Evolutionary conservation across 2,797 vertebrate genomes (phyloP).

Genomic region (Oryzias dopingdopingensis): DNA sequence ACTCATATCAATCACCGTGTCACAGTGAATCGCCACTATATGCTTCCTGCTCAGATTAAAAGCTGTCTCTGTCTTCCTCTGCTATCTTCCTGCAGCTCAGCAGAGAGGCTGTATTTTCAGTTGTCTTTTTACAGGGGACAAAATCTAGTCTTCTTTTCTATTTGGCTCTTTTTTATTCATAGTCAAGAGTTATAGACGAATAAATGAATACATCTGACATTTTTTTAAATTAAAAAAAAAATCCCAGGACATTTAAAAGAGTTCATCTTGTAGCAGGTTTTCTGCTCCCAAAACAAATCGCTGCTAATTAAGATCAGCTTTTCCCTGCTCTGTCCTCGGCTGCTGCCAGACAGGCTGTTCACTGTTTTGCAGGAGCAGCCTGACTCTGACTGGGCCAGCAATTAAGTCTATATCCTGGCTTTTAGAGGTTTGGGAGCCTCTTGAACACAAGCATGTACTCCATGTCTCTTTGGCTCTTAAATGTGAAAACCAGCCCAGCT

Average conservation of each 20-base stretch:
- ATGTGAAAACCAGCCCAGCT: slow-evolving; percentile 74
- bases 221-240: slow-evolving; percentile 6
- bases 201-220: slow-evolving; percentile 5
- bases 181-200: not conserved
- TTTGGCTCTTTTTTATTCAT: slow-evolving; percentile 13
- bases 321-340: slow-evolving; percentile 31
- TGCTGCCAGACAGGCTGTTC: slow-evolving; percentile 37
- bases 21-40: slow-evolving; percentile 74
- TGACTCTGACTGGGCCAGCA: slow-evolving; percentile 38
- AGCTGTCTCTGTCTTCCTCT: slow-evolving; percentile 67
- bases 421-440: slow-evolving; percentile 64
- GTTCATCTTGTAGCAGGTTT: slow-evolving; percentile 42
- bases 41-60: slow-evolving; percentile 75
- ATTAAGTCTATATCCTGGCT: slow-evolving; percentile 63
- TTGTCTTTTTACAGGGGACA: not conserved
- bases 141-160: slow-evolving; percentile 14
- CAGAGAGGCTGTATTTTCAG: slow-evolving; percentile 55
- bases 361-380: slow-evolving; percentile 43
- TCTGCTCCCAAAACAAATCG: slow-evolving; percentile 55
- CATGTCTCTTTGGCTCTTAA: slow-evolving; percentile 61
- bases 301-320: slow-evolving; percentile 43
- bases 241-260: slow-evolving; percentile 35
- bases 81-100: slow-evolving; percentile 55
- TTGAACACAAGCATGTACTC: slow-evolving; percentile 54
- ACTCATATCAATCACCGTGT: slow-evolving; percentile 83